A percentile compares a stretch with the other conserved stretches of the same genome.
Conservation (phyloP, 2,888 invertebrate species). For the Cheilosia vulpina region DNA sequence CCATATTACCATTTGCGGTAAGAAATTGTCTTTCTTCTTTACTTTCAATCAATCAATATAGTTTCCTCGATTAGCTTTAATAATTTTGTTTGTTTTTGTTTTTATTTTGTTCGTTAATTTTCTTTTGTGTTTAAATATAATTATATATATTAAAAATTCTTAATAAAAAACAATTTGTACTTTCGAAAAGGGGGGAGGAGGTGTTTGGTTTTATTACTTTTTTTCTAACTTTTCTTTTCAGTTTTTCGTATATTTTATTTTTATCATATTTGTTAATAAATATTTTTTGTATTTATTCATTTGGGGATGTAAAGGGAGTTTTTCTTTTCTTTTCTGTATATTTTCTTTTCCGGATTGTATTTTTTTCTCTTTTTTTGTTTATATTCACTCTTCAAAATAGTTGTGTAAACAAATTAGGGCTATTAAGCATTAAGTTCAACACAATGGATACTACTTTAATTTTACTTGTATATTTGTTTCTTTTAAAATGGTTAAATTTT, state of each 20-base stretch:
- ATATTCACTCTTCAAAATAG: slow-evolving; percentile 64
- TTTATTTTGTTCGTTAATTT: slow-evolving; percentile 23
- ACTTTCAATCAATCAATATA: slow-evolving; percentile 61
- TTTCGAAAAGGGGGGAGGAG: slow-evolving; percentile 84
- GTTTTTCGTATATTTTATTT: slow-evolving; percentile 76
- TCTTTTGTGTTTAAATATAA: slow-evolving; percentile 70
- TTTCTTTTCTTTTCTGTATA: slow-evolving; percentile 78
- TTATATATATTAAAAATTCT: slow-evolving; percentile 78
- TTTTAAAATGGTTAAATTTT: slow-evolving; percentile 65
- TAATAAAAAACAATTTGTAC: slow-evolving; percentile 84
- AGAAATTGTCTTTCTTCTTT: slow-evolving; percentile 24
- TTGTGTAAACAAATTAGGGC: slow-evolving; percentile 57
- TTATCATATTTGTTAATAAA: slow-evolving; percentile 62
- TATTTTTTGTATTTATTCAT: slow-evolving; percentile 77
- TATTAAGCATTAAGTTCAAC: slow-evolving; percentile 57
- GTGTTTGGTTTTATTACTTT: slow-evolving; percentile 78
- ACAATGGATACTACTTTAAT: slow-evolving; percentile 6
- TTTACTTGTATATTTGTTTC: slow-evolving; percentile 12
- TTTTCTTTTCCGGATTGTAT: slow-evolving; percentile 70
- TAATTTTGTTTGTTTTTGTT: slow-evolving; percentile 55
- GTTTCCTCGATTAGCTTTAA: slow-evolving; percentile 47
- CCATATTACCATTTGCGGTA: slow-evolving; percentile 33
- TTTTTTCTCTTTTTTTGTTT: slow-evolving; percentile 37
- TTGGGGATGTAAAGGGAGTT: slow-evolving; percentile 81
- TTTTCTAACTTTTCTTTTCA: slow-evolving; percentile 73